Evolutionary conservation across 1,140 invertebrate species (phyloP).

Genomic region (Drosophila teissieri): DNA sequence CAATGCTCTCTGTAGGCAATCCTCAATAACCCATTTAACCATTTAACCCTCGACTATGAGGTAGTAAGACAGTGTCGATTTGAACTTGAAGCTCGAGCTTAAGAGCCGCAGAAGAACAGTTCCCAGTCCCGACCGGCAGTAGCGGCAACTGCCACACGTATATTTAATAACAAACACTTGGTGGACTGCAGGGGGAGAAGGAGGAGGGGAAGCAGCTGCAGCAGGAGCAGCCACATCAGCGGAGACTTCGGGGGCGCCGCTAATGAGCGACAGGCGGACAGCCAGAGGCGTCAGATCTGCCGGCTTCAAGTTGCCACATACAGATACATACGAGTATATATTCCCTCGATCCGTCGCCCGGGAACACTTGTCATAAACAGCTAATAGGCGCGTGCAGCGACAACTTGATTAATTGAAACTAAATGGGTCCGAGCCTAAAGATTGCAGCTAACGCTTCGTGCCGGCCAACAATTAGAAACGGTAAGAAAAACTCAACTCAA

Average conservation of each 20-base stretch:
- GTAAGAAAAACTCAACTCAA: constrained; percentile 30
- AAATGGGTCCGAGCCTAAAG: constrained; percentile 54
- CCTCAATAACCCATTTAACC: not conserved
- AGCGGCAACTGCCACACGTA: constrained; percentile 65
- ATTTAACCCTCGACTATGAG: not conserved
- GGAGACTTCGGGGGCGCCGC: constrained; percentile 62
- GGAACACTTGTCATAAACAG: constrained; percentile 69
- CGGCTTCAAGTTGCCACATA: not conserved
- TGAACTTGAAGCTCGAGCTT: not conserved
- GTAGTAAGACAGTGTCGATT: not conserved
- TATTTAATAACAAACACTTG: constrained; percentile 50
- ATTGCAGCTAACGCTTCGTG: constrained; percentile 28
- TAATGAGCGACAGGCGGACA: constrained; percentile 60
- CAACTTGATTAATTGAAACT: constrained; percentile 80
- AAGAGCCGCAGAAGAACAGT: constrained; percentile 8
- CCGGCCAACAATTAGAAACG: constrained; percentile 50
- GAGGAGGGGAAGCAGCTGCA: not conserved
- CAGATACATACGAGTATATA: not conserved
- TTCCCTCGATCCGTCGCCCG: constrained; percentile 18
- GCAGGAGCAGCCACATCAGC: constrained; percentile 10
- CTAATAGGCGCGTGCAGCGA: constrained; percentile 78
- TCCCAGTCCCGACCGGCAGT: constrained; percentile 53
- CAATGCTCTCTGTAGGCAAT: not conserved
- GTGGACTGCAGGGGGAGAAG: not conserved
- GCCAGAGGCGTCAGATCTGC: constrained; percentile 12